Evolutionary conservation across 2,797 vertebrate genomes (phyloP), one percentile per base, ranked within the genome.

Genomic region (Oreonectes daqikongensis): DNA sequence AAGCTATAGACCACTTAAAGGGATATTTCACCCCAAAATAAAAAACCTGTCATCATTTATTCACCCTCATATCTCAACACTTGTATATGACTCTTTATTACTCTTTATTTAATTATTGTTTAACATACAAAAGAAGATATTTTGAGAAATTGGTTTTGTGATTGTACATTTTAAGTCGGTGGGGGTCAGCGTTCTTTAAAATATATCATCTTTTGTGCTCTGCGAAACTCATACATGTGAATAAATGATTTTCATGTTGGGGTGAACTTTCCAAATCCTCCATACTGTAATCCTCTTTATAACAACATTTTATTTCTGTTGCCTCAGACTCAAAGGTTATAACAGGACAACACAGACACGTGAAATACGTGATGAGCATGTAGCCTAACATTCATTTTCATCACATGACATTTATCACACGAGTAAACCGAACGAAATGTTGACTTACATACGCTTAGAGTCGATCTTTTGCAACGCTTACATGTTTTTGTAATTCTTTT

Each of bases 401-500:
- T 60, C 18, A 30, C 26, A 32, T 18, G 7, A 60, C 20, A 55
- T 26, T 12, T 3, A 22, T 4, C 12, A 26, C 10, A 24, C 10
- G 7, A 4, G 59, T 2, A 9, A 38, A 38, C 28, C 26, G 5
- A 50, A 32, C 24, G 14, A 18, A 40, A 44, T 18, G 24, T 22
- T 14, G 14, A 22, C 32, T 18, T 35, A 35, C 14, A 46, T 14
- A 67, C 64, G n/a, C 26, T 53, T 12, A 12, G 1, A 59, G 4
- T 17, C 14, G 14, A 59, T 32, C 20, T 63, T 72, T 12, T 44
- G 35, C 2, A 67, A 42, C 18, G 63, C 30, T 18, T 30, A 24
- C 8, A 22, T 75, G 52, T n/a, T 75, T 76, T 69, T 76, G 42
- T 69, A 40, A 69, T 18, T 9, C 1, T 42, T 42, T 14, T 24